These are phyloP conservation scores for Cynopterus sphinx DNA, from an alignment of 2,797 vertebrate genomes.

Conservation along the genomic window DNA sequence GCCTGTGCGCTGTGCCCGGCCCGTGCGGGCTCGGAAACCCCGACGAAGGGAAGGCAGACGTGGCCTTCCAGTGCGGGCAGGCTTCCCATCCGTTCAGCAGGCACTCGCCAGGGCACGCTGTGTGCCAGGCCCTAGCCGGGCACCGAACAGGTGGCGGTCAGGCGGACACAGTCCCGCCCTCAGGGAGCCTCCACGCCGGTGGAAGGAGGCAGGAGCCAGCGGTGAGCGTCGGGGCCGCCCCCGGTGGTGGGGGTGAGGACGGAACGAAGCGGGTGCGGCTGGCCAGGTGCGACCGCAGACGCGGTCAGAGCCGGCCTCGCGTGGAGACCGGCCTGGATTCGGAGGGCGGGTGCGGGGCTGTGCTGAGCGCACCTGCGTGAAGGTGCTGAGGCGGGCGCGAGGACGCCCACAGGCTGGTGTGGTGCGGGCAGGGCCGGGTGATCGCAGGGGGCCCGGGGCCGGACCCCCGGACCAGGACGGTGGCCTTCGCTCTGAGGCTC, in stretches of 20 bases:
- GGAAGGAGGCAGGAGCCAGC: no score
- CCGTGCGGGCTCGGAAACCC: neutral
- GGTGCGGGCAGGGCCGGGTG: no score
- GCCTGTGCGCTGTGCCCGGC: accelerated
- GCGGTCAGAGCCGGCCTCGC: no score
- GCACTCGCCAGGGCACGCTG: no score
- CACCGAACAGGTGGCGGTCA: no score
- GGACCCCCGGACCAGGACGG: neutral
- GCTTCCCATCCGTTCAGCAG: no score
- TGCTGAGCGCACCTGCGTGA: no score
- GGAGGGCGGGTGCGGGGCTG: neutral
- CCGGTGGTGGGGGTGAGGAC: neutral
- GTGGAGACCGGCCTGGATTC: neutral
- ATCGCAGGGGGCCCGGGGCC: accelerated
- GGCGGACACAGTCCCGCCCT: no score
- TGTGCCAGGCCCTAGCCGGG: no score
- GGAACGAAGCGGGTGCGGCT: neutral
- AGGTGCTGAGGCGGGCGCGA: neutral
- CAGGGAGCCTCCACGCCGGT: no score
- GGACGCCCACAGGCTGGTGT: neutral
- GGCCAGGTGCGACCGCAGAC: no score
- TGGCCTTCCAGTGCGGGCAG: neutral
- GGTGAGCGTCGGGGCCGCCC: no score
- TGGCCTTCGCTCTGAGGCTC: neutral
- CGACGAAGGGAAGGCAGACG: neutral